Base-by-base conservation (phyloP, 2,113 vertebrate genomes). In the Etia nguti region DNA sequence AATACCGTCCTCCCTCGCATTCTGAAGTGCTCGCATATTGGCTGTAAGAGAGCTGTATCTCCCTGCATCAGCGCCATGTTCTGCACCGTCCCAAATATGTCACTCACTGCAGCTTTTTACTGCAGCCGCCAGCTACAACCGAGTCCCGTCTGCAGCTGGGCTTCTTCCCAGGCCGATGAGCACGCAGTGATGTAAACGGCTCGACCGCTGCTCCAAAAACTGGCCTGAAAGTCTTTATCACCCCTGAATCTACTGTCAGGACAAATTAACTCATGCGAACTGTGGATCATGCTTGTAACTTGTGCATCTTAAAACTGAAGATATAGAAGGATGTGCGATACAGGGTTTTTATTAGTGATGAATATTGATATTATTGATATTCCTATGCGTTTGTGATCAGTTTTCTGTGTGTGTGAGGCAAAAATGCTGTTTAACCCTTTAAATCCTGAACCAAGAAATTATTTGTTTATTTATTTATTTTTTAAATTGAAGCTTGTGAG, bases 81-180 rank as follows among this genome's bases (percentile, higher is more conserved):
- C 80, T 86, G 43, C 84, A 73, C 68, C 79, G 84, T 82, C 92
- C 91, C 86, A 92, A 92, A 94, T 90, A 56, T 94, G 92, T 93
- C 90, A 91, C 75, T 93, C 89, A 82, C 90, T 84, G 93, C 93
- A 94, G 90, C 86, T 88, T 86, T 91, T 92, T 94, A 90, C 89
- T 91, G 90, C 86, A 83, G 85, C 86, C 57, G 38, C 88, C 60
- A 90, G 93, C 92, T 89, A 84, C 92, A 87, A 13, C 84, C 24
- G 36, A 85, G 62, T 75, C 82, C 79, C 50, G 86, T 89, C 81
- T 88, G 89, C 82, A 86, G 83, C 91, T 86, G 80, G 82, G 86
- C 83, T 59, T 77, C 62, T 84, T 89, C 90, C 84, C 62, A 81
- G 56, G 73, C 82, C 4, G 43, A 59, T 41, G 13, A 81, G 46